Percentiles rank a stretch among this genome's conserved stretches.
phyloP scores from a whole-genome alignment of 2,113 vertebrate genomes.

The Cinclus mexicanus region DNA sequence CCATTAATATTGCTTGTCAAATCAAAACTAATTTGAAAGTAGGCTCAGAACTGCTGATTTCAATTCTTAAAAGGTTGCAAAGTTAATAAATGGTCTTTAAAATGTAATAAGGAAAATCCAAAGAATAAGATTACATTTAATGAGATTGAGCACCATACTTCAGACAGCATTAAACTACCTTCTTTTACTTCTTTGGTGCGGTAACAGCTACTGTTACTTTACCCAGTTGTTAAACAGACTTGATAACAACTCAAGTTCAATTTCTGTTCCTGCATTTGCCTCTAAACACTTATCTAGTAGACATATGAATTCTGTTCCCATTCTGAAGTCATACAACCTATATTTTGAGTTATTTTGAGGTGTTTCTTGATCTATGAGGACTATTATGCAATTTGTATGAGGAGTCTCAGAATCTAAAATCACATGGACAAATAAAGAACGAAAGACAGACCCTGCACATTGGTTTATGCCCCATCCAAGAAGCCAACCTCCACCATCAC shows the following conservation, averaged over 20 bases:
- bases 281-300: background rate
- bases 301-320: background rate
- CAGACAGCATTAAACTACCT: background rate
- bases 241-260: background rate
- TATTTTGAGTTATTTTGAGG: background rate
- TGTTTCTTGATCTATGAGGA: background rate
- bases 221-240: background rate
- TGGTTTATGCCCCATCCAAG: background rate
- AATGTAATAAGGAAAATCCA: constrained; percentile 1
- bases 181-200: background rate
- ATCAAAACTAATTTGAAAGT: background rate
- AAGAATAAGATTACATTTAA: constrained; percentile 27
- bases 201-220: background rate
- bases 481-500: background rate
- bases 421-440: background rate
- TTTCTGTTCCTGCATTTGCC: background rate
- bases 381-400: background rate
- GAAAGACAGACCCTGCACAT: background rate
- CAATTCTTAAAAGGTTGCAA: background rate
- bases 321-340: background rate
- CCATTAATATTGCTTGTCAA: background rate
- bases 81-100: constrained; percentile 18
- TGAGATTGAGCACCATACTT: background rate
- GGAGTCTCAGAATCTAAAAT: background rate
- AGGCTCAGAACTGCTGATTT: background rate